phyloP scores from a whole-genome alignment of 2,113 vertebrate species.

The Vanacampus margaritifer region DNA sequence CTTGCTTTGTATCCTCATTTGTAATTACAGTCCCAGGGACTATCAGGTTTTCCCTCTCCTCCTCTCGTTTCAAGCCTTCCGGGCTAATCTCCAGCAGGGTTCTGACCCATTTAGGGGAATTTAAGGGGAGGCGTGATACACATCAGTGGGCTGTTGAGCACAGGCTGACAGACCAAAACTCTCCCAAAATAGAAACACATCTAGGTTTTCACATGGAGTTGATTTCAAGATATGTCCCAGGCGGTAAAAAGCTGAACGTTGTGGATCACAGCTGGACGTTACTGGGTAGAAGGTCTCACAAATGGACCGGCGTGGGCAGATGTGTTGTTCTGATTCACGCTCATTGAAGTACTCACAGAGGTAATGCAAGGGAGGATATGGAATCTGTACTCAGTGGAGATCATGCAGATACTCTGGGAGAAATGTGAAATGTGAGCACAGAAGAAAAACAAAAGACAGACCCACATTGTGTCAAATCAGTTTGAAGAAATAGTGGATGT shows the following conservation, averaged over 20 bases:
- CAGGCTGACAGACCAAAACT: slow-evolving; percentile 45
- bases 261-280: slow-evolving; percentile 43
- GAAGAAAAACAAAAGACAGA: slow-evolving; percentile 1
- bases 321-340: slow-evolving; percentile 54
- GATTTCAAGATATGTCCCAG: slow-evolving; percentile 47
- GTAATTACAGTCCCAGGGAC: slow-evolving; percentile 34
- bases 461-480: background rate
- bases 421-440: slow-evolving; percentile 16
- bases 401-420: slow-evolving; percentile 36
- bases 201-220: slow-evolving; percentile 45
- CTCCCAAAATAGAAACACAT: slow-evolving; percentile 48
- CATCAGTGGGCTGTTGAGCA: slow-evolving; percentile 41
- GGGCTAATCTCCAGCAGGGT: slow-evolving; percentile 47
- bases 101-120: slow-evolving; percentile 58
- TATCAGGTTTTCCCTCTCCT: slow-evolving; percentile 31
- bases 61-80: slow-evolving; percentile 28
- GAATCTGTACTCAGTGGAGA: slow-evolving; percentile 42
- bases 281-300: slow-evolving; percentile 43
- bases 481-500: background rate
- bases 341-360: slow-evolving; percentile 36
- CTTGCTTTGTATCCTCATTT: slow-evolving; percentile 21
- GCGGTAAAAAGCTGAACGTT: slow-evolving; percentile 46
- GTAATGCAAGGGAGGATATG: slow-evolving; percentile 49
- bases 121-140: slow-evolving; percentile 40
- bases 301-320: slow-evolving; percentile 60